phyloP scores from a whole-genome alignment of 2,797 vertebrate species.

The Pseudocheirus occidentalis region DNA sequence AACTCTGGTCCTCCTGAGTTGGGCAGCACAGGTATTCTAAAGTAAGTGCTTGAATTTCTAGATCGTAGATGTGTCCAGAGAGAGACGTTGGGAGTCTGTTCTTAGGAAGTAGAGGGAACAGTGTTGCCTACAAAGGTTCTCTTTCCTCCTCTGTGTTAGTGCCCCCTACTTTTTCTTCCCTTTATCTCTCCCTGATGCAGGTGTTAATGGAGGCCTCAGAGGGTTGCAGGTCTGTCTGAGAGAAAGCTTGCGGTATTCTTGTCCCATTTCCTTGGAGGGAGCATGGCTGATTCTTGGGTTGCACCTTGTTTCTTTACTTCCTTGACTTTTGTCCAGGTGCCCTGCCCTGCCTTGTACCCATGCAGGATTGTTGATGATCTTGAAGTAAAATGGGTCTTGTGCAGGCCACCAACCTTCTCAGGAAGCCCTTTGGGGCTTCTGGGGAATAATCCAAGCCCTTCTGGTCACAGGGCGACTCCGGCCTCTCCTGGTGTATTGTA shows the following conservation, averaged over 20 bases:
- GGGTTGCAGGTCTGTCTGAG: neutral
- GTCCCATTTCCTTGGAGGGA: neutral
- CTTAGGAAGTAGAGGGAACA: neutral
- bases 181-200: no score
- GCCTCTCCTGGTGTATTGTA: no score
- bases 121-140: neutral
- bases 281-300: neutral
- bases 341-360: neutral
- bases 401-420: no score
- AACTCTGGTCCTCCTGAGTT: no score
- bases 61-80: slow-evolving; percentile 3
- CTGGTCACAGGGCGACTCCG: no score
- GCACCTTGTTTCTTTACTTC: neutral
- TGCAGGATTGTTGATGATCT: no score
- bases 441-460: no score
- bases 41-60: neutral
- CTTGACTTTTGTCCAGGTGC: neutral
- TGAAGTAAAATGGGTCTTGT: no score
- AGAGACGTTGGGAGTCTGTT: neutral
- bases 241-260: neutral
- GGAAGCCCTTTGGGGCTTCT: no score
- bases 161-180: no score
- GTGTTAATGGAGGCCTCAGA: neutral
- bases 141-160: neutral
- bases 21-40: neutral